Percentiles rank a stretch among this genome's conserved stretches.
phyloP scores from a whole-genome alignment of 1,140 invertebrate species.

The Drosophila eugracilis region DNA sequence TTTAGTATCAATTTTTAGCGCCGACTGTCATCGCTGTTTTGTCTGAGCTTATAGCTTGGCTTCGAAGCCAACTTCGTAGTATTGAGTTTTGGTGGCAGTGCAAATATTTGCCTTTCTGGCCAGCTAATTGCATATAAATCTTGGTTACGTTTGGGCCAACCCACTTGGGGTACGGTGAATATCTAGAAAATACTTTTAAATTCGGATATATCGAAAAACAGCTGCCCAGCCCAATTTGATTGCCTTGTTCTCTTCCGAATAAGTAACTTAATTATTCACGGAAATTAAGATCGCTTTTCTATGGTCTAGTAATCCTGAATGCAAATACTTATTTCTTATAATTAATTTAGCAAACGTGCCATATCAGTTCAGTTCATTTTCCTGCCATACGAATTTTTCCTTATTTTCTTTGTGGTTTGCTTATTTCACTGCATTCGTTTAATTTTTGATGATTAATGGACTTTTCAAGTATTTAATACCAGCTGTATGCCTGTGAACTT shows the following conservation, averaged over 20 bases:
- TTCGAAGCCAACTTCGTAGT: background rate
- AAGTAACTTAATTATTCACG: background rate
- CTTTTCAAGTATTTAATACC: background rate
- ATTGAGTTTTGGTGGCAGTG: background rate
- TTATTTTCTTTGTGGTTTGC: background rate
- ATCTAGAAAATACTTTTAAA: background rate
- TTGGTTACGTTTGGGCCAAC: background rate
- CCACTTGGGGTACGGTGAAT: background rate
- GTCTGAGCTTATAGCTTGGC: background rate
- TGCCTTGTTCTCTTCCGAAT: background rate
- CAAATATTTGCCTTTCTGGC: conserved; percentile 17
- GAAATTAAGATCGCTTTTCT: background rate
- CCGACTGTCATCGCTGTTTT: conserved; percentile 47
- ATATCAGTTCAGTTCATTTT: background rate
- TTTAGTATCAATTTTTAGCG: conserved; percentile 78
- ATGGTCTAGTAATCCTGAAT: conserved; percentile 1
- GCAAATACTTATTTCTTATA: background rate
- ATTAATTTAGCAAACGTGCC: conserved; percentile 9
- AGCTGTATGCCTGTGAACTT: no score
- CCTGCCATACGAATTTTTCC: background rate
- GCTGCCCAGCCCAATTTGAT: background rate
- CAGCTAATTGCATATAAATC: conserved; percentile 21
- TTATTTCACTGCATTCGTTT: background rate
- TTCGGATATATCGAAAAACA: background rate
- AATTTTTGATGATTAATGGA: background rate